Percentiles rank a stretch among this genome's conserved stretches.
These are phyloP conservation scores for Seira sanloemensis DNA, from an alignment of 2,888 invertebrate genomes.

Conservation along the genomic window DNA sequence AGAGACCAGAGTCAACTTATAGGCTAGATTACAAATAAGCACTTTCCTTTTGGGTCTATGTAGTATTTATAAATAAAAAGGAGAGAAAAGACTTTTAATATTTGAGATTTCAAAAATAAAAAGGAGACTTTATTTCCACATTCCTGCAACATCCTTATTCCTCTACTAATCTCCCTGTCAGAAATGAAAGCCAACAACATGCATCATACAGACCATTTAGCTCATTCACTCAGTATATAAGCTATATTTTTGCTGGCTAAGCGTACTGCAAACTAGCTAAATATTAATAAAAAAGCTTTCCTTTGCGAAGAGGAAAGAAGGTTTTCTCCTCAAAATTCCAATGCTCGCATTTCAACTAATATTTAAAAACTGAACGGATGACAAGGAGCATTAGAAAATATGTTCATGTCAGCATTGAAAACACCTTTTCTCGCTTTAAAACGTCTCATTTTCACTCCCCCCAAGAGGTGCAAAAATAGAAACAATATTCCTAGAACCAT, in stretches of 20 bases:
- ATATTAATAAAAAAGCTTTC: too few species aligned
- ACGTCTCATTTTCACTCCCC: neutral
- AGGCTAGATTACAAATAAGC: too few species aligned
- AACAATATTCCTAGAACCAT: neutral
- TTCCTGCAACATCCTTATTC: constrained; percentile 44
- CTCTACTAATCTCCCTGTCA: constrained; percentile 61
- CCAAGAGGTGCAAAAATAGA: neutral
- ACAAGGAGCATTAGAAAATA: constrained; percentile 23
- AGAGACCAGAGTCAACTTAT: too few species aligned
- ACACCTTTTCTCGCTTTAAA: constrained; percentile 37
- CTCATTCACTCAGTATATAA: constrained; percentile 48
- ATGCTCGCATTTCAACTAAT: constrained; percentile 33
- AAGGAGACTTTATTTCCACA: constrained; percentile 51
- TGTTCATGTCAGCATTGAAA: constrained; percentile 21
- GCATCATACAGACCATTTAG: constrained; percentile 63
- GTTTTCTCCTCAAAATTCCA: neutral
- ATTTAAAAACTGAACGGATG: constrained; percentile 21
- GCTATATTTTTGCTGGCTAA: too few species aligned
- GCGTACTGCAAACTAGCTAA: too few species aligned
- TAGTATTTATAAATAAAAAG: too few species aligned
- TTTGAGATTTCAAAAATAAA: too few species aligned
- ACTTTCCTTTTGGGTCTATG: too few species aligned
- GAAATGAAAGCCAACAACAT: constrained; percentile 60
- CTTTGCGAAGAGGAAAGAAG: neutral
- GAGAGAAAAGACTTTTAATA: too few species aligned